Evolutionary conservation across 2,113 vertebrate species (phyloP), one percentile per base, ranked within the genome.

Genomic region (Antechinus flavipes): DNA sequence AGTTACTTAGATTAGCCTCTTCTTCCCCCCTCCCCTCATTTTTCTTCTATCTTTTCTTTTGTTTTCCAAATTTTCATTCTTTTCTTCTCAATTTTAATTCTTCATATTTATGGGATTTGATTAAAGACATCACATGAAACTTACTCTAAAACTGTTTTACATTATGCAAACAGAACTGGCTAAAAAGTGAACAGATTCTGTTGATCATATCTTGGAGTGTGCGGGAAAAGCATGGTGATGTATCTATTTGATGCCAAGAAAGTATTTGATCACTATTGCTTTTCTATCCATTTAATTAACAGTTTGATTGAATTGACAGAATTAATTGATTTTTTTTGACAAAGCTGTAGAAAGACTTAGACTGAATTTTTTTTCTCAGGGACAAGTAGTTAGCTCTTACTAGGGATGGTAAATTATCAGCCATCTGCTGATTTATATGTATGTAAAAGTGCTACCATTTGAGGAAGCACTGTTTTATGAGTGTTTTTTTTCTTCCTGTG

Each of bases 391-490:
- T 42, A 84, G 68, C 19, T 84, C 68, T 84, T 95, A 91, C 96
- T 93, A 93, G 92, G 95, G 11, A 95, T 89, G 42, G 55, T 91
- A 10, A 1, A 61, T 6, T 42, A 93, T 94, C 68, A 84, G 8
- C 84, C 55, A 54, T 46, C 27, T n/a, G 68, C 93, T 54, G 47
- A 3, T 26, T 92, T 22, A 42, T 95, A 91, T 92, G 25, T 91
- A 35, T 10, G n/a, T 24, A 6, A 2, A 68, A 53, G 54, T 68
- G 25, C 12, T 94, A 27, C 93, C 91, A 91, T 0, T 54, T 46
- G 76, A 92, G 91, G 91, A 94, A 46, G 96, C 91, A 94, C 90
- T 46, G 50, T 84, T 61, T 22, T 89, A 25, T 89, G 22, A 89
- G 58, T 91, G 55, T 58, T 0, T 35, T 30, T 94, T 93, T 52